A percentile compares a stretch with the other conserved stretches of the same genome.
phyloP scores from a whole-genome alignment of 1,140 invertebrate genomes.

The Drosophila orosa region DNA sequence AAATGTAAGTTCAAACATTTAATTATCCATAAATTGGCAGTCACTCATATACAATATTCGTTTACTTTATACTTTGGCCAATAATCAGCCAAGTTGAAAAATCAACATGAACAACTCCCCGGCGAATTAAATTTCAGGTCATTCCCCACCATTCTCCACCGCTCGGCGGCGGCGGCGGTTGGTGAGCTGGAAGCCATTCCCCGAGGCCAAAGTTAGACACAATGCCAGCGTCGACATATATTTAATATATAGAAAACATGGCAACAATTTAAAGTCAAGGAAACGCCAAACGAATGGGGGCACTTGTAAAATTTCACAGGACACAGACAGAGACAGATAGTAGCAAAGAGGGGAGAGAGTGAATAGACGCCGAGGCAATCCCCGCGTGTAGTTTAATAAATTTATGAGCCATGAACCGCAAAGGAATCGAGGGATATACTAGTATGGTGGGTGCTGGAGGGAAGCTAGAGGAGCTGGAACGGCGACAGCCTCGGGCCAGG shows the following conservation, averaged over 20 bases:
- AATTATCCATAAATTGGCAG: conserved; percentile 34
- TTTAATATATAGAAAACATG: conserved; percentile 57
- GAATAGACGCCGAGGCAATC: background rate
- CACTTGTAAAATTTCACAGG: conserved; percentile 39
- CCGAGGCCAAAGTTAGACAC: conserved; percentile 38
- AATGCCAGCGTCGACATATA: conserved; percentile 41
- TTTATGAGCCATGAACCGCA: conserved; percentile 60
- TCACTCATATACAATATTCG: conserved; percentile 34
- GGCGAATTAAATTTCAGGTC: conserved; percentile 47
- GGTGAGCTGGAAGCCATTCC: conserved; percentile 11
- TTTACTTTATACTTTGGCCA: conserved; percentile 47
- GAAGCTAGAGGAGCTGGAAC: conserved; percentile 5
- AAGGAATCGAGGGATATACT: conserved; percentile 24
- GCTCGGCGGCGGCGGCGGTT: background rate
- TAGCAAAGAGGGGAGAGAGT: background rate
- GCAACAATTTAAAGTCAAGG: conserved; percentile 51
- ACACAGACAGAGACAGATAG: conserved; percentile 25
- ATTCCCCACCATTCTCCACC: conserved; percentile 25
- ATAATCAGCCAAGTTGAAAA: conserved; percentile 58
- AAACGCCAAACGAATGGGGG: conserved; percentile 41
- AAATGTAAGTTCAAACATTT: conserved; percentile 30
- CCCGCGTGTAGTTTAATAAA: conserved; percentile 62
- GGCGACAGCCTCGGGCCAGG: conserved; percentile 43
- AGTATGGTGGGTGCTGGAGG: background rate
- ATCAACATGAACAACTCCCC: conserved; percentile 47